phyloP scores from a whole-genome alignment of 92 coral and sea anemone species.

The Paragorgia papillata region DNA sequence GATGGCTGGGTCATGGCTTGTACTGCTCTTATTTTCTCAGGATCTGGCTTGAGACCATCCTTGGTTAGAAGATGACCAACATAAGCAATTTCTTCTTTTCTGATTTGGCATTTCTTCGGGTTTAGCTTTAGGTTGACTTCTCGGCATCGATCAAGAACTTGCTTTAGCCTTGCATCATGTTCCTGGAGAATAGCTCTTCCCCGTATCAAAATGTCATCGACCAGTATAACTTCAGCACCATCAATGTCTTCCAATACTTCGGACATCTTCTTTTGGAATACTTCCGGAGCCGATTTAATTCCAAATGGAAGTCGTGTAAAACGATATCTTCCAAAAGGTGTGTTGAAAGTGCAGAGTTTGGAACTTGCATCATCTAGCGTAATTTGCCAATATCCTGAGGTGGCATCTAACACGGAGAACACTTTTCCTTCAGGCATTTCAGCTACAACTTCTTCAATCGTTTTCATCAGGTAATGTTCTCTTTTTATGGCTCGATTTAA shows the following conservation, averaged over 20 bases:
- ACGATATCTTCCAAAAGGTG: constrained; percentile 7
- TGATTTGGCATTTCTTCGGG: constrained; percentile 55
- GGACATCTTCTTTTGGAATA: background rate
- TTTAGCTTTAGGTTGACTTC: constrained; percentile 62
- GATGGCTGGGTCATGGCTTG: constrained; percentile 10
- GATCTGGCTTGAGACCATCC: too few relatives aligned
- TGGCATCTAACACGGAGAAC: background rate
- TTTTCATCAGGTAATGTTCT: constrained; percentile 24
- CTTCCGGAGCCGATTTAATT: constrained; percentile 6
- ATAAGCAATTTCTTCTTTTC: background rate
- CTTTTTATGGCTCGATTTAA: constrained; percentile 3
- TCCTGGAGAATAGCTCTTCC: constrained; percentile 37
- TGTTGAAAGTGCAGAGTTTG: background rate
- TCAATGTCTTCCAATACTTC: background rate
- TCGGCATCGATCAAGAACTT: constrained; percentile 58
- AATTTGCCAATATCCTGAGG: constrained; percentile 16
- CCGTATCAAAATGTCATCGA: constrained; percentile 9
- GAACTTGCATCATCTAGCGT: background rate
- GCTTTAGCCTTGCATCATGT: constrained; percentile 61
- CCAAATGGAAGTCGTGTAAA: constrained; percentile 14
- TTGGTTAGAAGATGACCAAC: too few relatives aligned
- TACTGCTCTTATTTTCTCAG: too few relatives aligned
- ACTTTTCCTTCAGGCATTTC: background rate
- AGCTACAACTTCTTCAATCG: background rate
- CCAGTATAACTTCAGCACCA: background rate